Conservation (phyloP, 2,113 vertebrate species). For the Genyomyrus donnyi region DNA sequence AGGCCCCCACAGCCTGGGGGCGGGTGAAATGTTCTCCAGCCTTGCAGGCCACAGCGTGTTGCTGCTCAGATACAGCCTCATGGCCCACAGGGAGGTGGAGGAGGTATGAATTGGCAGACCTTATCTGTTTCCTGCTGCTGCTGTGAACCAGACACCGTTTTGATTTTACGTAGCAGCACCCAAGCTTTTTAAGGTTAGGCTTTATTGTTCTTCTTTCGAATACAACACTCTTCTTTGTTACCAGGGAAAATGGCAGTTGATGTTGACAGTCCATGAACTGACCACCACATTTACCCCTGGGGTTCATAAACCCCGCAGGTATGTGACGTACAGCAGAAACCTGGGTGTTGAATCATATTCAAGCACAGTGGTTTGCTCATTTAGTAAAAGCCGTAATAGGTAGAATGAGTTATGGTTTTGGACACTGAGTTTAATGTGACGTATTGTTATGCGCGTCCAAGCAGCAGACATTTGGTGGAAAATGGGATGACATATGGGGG, state of each 20-base stretch:
- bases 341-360: not conserved
- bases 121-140: not conserved
- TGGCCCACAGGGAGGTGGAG: not conserved
- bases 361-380: not conserved
- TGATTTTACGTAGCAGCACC: not conserved
- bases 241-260: constrained; percentile 1
- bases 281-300: not conserved
- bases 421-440: not conserved
- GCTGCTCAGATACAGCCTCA: not conserved
- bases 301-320: not conserved
- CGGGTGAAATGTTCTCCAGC: not conserved
- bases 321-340: not conserved
- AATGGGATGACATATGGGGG: not conserved
- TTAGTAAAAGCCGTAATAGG: not conserved
- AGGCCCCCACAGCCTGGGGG: not conserved
- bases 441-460: not conserved
- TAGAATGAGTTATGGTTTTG: not conserved
- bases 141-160: too few relatives aligned
- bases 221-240: not conserved
- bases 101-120: not conserved
- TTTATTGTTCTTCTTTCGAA: not conserved
- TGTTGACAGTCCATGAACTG: not conserved
- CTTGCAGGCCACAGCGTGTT: not conserved
- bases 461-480: not conserved
- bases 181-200: not conserved